Base-by-base conservation (phyloP, 53 echinoderm and acorn worm genomes). In the Arbacia lixula region DNA sequence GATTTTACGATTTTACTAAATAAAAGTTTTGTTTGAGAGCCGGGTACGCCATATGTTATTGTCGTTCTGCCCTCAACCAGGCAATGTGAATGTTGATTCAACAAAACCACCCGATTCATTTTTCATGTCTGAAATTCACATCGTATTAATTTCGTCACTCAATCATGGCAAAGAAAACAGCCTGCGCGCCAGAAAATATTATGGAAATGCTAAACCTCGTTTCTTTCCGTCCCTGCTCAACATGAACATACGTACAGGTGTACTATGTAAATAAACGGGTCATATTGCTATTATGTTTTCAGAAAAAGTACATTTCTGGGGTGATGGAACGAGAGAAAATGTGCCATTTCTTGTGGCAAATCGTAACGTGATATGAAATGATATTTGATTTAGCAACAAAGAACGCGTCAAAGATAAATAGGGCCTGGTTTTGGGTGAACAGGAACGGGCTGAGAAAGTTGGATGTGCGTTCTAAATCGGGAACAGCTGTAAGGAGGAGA, bases 221-320 rank as follows among this genome's bases (percentile, higher is more conserved):
- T 42, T 72, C 46, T 43, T 30, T 39, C 67, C 36, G 36, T 39
- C 29, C 46, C 46, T 31, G 55, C 10, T 34, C 35, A 21, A 55
- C 20, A 54, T 39, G 5, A 26, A 50, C 72, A 72, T 25, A 54
- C 76, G 54, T 55, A 76, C 76, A 76, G 54, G 76, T 76, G 55
- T 29, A 54, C 33, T 36, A 9, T 54, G 55, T 76, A 51, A 76
- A 76, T 76, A 72, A 29, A 55, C 54, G 76, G 76, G 36, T 76
- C 76, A 76, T 76, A 76, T 76, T 76, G 54, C 36, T 76, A 56
- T 76, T 53, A 11, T 54, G 76, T 49, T 72, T 50, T 72, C 27
- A 12, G n/a, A 8, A 14, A 76, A 76, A 76, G 76, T 76, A 29
- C 76, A 36, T 55, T 57, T 76, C 55, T 54, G 54, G 76, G 76